These are phyloP conservation scores for Leptopilina clavipes DNA, from an alignment of 1,140 invertebrate species.

Conservation along the genomic window DNA sequence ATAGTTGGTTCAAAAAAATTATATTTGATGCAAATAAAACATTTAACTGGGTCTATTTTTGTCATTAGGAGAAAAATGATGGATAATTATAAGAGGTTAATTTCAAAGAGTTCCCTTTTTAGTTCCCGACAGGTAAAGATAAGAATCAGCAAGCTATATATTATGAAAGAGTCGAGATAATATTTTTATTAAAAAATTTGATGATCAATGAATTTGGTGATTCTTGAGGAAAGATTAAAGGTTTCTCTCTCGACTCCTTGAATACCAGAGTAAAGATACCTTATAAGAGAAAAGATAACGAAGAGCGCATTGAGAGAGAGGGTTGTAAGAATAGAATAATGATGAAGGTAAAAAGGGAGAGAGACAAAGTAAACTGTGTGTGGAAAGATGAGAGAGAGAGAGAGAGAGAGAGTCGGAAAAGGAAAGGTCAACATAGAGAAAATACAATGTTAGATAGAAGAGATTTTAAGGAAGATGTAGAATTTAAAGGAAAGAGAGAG, in stretches of 20 bases:
- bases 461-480: slow-evolving; percentile 20
- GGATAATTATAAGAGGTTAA: neutral
- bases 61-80: neutral
- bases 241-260: neutral
- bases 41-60: no score
- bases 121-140: neutral
- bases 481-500: slow-evolving; percentile 5
- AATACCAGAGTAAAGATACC: slow-evolving; percentile 7
- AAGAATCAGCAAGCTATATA: slow-evolving; percentile 4
- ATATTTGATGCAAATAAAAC: no score
- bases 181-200: slow-evolving; percentile 43
- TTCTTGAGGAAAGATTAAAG: slow-evolving; percentile 20
- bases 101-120: neutral
- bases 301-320: slow-evolving; percentile 26
- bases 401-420: slow-evolving; percentile 16
- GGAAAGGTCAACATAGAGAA: slow-evolving; percentile 28
- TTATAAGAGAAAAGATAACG: slow-evolving; percentile 14
- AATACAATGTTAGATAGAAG: slow-evolving; percentile 1
- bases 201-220: slow-evolving; percentile 42
- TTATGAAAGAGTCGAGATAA: neutral
- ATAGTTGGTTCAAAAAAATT: no score
- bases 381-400: neutral
- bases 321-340: slow-evolving; percentile 6
- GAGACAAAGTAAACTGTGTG: neutral
- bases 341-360: slow-evolving; percentile 3